Percentiles rank a stretch among this genome's conserved stretches.
Conservation (phyloP, 2,797 vertebrate genomes). For the Coccyzus lansbergi region DNA sequence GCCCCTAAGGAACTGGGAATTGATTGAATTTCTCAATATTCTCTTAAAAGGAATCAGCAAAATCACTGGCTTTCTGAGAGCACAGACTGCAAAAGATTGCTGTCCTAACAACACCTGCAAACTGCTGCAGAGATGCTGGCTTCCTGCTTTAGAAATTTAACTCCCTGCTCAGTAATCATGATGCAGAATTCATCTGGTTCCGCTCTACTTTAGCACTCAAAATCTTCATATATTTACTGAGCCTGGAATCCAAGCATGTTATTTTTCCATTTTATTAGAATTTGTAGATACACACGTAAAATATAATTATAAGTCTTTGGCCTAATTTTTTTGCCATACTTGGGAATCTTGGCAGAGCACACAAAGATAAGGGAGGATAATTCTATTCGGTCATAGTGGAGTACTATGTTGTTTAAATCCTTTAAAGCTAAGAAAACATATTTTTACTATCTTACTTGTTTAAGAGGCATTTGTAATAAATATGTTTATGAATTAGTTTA, state of each 20-base stretch:
- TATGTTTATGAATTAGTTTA: background rate
- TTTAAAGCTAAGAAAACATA: background rate
- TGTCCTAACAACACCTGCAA: background rate
- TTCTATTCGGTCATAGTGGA: background rate
- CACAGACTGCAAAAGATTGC: background rate
- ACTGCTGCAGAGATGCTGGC: background rate
- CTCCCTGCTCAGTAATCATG: background rate
- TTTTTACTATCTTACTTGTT: background rate
- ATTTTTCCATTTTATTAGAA: background rate
- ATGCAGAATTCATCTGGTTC: background rate
- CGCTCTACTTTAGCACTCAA: background rate
- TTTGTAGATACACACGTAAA: slow-evolving; percentile 18
- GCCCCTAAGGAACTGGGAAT: background rate
- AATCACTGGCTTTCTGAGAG: background rate
- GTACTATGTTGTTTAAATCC: background rate
- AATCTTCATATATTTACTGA: background rate
- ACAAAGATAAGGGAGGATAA: background rate
- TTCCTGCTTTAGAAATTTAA: background rate
- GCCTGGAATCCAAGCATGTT: background rate
- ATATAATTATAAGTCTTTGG: slow-evolving; percentile 1
- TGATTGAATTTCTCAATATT: background rate
- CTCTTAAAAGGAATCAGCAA: background rate
- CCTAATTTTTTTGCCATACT: background rate
- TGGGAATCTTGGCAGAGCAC: background rate
- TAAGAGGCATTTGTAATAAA: background rate